These are phyloP conservation scores for Plemyria rubiginata DNA, from an alignment of 2,888 invertebrate species.

Conservation along the genomic window DNA sequence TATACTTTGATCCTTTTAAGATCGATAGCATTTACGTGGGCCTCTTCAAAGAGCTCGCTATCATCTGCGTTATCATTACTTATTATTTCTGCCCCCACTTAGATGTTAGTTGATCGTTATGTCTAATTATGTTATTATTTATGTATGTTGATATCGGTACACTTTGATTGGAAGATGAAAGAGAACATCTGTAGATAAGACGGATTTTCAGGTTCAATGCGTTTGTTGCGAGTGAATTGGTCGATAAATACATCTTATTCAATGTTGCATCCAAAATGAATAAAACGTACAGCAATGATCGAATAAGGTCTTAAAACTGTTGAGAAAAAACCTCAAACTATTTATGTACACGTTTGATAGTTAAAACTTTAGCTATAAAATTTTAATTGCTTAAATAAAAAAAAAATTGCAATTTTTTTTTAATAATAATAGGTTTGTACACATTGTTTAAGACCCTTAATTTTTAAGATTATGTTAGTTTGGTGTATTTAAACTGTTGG, in stretches of 20 bases:
- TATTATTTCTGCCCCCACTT: conserved; percentile 49
- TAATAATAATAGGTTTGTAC: too few relatives aligned
- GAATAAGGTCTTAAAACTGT: too few relatives aligned
- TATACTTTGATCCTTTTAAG: conserved; percentile 15
- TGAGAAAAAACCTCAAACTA: too few relatives aligned
- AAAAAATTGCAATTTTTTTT: too few relatives aligned
- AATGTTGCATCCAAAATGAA: background rate
- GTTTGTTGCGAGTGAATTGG: background rate
- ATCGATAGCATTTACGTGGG: conserved; percentile 22
- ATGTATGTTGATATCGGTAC: conserved; percentile 64
- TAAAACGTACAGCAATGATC: too few relatives aligned
- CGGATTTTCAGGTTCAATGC: conserved; percentile 19
- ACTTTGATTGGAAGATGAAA: conserved; percentile 60
- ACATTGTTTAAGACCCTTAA: too few relatives aligned
- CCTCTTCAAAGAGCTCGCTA: conserved; percentile 39
- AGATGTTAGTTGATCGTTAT: conserved; percentile 61
- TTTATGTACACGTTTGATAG: too few relatives aligned
- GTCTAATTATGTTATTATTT: conserved; percentile 71
- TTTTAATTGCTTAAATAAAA: too few relatives aligned
- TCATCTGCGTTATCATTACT: conserved; percentile 37
- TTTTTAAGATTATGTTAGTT: too few relatives aligned
- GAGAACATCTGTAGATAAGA: conserved; percentile 31
- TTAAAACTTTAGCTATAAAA: too few relatives aligned
- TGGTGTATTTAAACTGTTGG: too few relatives aligned
- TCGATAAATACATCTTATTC: background rate